Evolutionary conservation across 2,797 vertebrate genomes (phyloP), one percentile per base, ranked within the genome.

Genomic region (Simalia tracyae): DNA sequence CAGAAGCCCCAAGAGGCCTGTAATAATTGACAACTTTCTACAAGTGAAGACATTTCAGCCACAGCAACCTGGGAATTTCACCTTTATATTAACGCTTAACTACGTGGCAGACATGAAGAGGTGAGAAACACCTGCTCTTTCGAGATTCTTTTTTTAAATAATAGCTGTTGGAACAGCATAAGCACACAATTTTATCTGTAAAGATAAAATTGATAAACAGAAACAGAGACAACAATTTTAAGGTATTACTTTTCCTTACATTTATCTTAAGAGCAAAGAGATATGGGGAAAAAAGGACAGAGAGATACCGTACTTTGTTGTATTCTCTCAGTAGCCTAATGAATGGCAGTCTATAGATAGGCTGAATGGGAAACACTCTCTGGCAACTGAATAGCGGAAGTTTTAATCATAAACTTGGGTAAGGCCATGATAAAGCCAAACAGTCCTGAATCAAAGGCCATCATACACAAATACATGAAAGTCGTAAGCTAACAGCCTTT

Each of bases 101-200:
- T 91, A 85, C 19, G 36, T 68, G 26, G 11, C 56, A 88, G 28
- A 14, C 28, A n/a, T 10, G 15, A 56, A 84, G 54, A 85, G 24
- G 72, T 85, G 68, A 84, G 72, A 90, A 91, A 92, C 42, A 72
- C 14, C 42, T 72, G 31, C 36, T 61, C 81, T 88, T 28, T 66
- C 0, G 9, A 24, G 50, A n/a, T 59, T 54, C 61, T 36, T 81
- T 59, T 59, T 22, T n/a, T 4, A 72, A 46, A n/a, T 81, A 60
- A 4, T 64, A 12, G 0, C 0, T 0, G 36, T 86, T 57, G 90
- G 42, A 63, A 88, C 63, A 59, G 5, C 28, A 84, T 59, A 91
- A 93, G 68, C 84, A 61, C 31, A 86, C 84, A 92, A 64, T 93
- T 56, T 92, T 72, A 64, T 50, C 92, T 86, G 28, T 63, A 86